phyloP scores from a whole-genome alignment of 2,888 invertebrate species.

The Abrostola tripartita region DNA sequence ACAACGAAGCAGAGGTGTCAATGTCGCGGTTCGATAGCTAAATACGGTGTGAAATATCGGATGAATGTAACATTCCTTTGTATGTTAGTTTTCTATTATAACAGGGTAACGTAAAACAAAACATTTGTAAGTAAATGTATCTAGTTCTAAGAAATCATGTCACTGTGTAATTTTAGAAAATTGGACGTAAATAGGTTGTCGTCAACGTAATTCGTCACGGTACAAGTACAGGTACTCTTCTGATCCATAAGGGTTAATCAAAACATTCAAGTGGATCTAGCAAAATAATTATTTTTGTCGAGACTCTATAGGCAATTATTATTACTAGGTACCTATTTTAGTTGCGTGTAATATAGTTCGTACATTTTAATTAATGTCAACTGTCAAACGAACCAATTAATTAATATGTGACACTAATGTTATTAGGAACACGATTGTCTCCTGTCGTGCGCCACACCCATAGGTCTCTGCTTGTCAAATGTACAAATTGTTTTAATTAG shows the following conservation, averaged over 20 bases:
- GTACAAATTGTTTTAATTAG: conserved; percentile 48
- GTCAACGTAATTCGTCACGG: not conserved
- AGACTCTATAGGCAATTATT: too few relatives aligned
- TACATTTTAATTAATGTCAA: conserved; percentile 30
- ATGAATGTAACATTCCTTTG: conserved; percentile 55
- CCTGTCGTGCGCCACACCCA: conserved; percentile 24
- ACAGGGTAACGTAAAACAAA: conserved; percentile 38
- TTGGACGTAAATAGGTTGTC: not conserved
- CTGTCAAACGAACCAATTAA: conserved; percentile 34
- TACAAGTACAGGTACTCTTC: too few relatives aligned
- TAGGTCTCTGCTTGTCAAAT: conserved; percentile 45
- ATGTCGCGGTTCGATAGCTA: conserved; percentile 64
- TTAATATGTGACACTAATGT: conserved; percentile 27
- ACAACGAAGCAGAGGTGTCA: conserved; percentile 61
- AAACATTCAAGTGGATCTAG: too few relatives aligned
- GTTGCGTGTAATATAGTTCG: not conserved
- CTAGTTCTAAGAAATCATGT: conserved; percentile 28
- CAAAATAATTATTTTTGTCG: too few relatives aligned
- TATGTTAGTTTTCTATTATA: conserved; percentile 37
- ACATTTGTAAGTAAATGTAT: conserved; percentile 3
- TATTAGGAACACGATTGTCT: conserved; percentile 24
- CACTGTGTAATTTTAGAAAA: not conserved
- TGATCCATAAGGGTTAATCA: too few relatives aligned
- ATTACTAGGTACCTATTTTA: not conserved
- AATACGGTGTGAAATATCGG: conserved; percentile 68